Evolutionary conservation across 2,113 vertebrate species (phyloP), one percentile per base, ranked within the genome.

Genomic region (Paramisgurnus dabryanus): DNA sequence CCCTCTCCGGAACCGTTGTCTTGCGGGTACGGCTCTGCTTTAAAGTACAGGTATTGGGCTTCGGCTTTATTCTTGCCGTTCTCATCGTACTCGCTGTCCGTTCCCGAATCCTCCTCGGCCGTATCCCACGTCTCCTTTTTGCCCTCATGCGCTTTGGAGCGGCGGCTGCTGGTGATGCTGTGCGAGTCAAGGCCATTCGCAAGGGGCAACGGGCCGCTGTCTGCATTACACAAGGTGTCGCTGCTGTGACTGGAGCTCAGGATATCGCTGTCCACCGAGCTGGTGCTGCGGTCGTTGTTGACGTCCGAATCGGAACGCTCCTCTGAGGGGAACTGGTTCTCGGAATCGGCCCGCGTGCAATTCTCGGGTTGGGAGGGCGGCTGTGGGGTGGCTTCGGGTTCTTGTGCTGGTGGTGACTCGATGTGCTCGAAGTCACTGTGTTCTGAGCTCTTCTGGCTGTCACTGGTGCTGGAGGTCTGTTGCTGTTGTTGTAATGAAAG

Each of bases 51-150:
- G 85, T 96, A 96, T 43, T 95, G 96, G 34, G 92, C 87, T 67
- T 96, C 96, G 50, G 91, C 93, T 88, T 96, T 95, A 86, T 92
- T 96, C 90, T 97, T 98, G 81, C 97, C 95, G 10, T 96, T 97
- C 87, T 99, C 98, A n/a, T 99, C 97, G 0, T 97, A 99, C 90
- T 99, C 97, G 84, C 97, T 99, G 65, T 99, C 98, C 0, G 97
- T 99, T 64, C 98, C 98, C 4, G 97, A 99, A 89, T 99, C 98
- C 87, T 99, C 97, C 67, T 99, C 97, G 0, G 97, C 97, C 0
- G 97, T 98, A 83, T 99, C 98, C 98, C 97, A 98, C 0, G 96
- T 98, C 89, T 99, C 98, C 80, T 99, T 99, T 86, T 96, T 98
- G 67, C 96, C 97, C 89, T 99, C 96, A 0, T 96, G 95, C 57